Conservation (phyloP, 2,888 invertebrate genomes). For the Pycnomerus fuliginosus region DNA sequence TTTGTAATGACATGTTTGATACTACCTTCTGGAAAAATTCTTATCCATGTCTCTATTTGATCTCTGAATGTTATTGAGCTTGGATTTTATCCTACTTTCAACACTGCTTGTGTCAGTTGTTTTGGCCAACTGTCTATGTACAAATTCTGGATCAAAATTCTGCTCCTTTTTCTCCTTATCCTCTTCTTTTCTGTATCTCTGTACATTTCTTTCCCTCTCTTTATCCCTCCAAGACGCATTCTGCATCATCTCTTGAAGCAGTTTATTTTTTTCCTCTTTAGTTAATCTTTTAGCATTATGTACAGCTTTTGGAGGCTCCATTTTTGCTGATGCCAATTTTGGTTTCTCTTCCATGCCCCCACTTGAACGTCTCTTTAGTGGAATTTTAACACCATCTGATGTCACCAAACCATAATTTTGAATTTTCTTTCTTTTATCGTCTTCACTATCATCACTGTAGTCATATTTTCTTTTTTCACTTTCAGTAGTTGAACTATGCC, state of each 20-base stretch:
- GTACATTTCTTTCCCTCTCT: conserved; percentile 65
- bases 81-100: conserved; percentile 82
- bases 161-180: conserved; percentile 52
- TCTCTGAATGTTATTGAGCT: conserved; percentile 87
- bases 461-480: conserved; percentile 22
- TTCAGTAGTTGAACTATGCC: conserved; percentile 18
- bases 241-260: conserved; percentile 77
- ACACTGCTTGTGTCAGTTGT: conserved; percentile 70
- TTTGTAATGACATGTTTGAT: too few species aligned
- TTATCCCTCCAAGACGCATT: conserved; percentile 73
- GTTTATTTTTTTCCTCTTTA: conserved; percentile 68
- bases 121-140: conserved; percentile 63
- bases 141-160: conserved; percentile 57
- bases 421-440: conserved; percentile 21
- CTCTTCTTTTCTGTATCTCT: conserved; percentile 60
- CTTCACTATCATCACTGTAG: conserved; percentile 34
- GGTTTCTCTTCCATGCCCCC: too few species aligned
- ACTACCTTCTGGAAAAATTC: conserved; percentile 68
- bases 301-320: conserved; percentile 27
- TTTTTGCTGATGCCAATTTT: too few species aligned
- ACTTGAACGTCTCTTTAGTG: conserved; percentile 29
- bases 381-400: conserved; percentile 49
- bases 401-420: conserved; percentile 50
- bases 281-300: conserved; percentile 52
- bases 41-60: conserved; percentile 77